Conservation (phyloP, 2,113 vertebrate species). For the Labrus mixtus region DNA sequence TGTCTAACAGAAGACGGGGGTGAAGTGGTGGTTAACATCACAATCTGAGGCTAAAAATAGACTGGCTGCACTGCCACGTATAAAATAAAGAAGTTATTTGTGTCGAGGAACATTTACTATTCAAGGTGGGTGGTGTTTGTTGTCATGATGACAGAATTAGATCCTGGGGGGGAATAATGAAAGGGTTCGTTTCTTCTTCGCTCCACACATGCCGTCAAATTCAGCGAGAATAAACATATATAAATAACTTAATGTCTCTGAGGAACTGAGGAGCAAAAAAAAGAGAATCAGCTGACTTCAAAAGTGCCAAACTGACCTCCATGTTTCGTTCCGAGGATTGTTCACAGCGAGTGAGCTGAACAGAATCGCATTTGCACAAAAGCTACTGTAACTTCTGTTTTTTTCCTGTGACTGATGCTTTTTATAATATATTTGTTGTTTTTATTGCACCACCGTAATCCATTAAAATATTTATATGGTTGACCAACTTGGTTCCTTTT, state of each 20-base stretch:
- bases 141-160: constrained; percentile 46
- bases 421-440: constrained; percentile 87
- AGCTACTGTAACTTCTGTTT: constrained; percentile 98
- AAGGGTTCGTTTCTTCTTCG: constrained; percentile 63
- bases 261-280: constrained; percentile 32
- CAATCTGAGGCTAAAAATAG: neutral
- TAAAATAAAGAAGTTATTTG: constrained; percentile 16
- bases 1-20: constrained; percentile 25
- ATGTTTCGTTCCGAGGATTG: constrained; percentile 77
- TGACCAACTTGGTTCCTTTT: constrained; percentile 7
- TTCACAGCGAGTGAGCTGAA: constrained; percentile 68
- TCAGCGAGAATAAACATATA: constrained; percentile 6
- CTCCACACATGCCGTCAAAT: constrained; percentile 40
- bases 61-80: neutral
- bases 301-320: constrained; percentile 90
- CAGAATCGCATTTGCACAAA: constrained; percentile 87
- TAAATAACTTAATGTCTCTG: constrained; percentile 7
- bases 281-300: constrained; percentile 41
- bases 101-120: constrained; percentile 18
- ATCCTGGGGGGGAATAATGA: constrained; percentile 19
- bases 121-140: constrained; percentile 42
- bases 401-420: constrained; percentile 94
- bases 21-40: constrained; percentile 50
- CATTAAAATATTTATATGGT: constrained; percentile 87
- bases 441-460: constrained; percentile 92